Evolutionary conservation across 2,888 invertebrate genomes (phyloP).

Genomic region (Saturnia japonica): DNA sequence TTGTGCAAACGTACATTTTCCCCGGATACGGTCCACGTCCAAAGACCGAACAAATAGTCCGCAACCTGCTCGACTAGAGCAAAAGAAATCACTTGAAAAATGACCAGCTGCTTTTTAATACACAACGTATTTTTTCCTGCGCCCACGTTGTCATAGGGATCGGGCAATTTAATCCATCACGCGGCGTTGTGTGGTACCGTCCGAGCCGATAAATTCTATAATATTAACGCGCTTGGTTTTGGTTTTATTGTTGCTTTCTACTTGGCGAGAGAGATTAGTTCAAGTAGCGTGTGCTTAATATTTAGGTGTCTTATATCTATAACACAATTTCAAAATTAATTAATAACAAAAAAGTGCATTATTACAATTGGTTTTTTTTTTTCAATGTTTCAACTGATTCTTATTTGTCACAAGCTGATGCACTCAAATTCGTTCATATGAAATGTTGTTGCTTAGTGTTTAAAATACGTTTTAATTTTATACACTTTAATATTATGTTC

Average conservation of each 20-base stretch:
- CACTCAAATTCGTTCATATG: no score
- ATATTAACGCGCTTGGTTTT: slow-evolving; percentile 71
- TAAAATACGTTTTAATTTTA: no score
- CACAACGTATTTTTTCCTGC: slow-evolving; percentile 77
- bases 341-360: not conserved
- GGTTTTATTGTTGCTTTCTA: slow-evolving; percentile 72
- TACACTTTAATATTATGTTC: no score
- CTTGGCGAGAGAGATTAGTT: slow-evolving; percentile 61
- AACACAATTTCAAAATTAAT: not conserved
- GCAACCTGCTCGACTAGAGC: slow-evolving; percentile 70
- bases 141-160: slow-evolving; percentile 81
- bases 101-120: slow-evolving; percentile 82
- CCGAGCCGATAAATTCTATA: slow-evolving; percentile 77
- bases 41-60: slow-evolving; percentile 46
- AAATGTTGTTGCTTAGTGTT: no score
- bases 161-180: slow-evolving; percentile 83
- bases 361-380: not conserved
- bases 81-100: slow-evolving; percentile 82
- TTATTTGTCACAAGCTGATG: no score
- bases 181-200: slow-evolving; percentile 63
- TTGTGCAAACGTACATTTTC: slow-evolving; percentile 66
- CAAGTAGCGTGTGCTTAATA: slow-evolving; percentile 31
- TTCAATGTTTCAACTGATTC: no score
- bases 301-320: not conserved
- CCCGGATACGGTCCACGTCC: slow-evolving; percentile 46